Base-by-base conservation (phyloP, 2,113 vertebrate species). In the Passer montanus region DNA sequence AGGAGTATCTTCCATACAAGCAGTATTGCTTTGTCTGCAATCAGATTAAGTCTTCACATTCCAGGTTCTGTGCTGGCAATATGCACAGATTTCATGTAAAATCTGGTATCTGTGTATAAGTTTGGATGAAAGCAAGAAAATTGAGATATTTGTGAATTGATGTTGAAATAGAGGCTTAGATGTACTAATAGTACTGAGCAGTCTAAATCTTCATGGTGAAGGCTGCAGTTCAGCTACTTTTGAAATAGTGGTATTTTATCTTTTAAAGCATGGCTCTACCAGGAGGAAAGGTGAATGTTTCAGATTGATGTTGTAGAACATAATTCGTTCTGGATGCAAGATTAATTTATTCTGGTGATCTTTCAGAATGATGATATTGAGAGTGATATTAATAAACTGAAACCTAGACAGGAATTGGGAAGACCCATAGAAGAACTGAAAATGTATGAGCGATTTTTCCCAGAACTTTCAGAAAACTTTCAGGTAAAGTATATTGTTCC, bases 301-400 rank as follows among this genome's bases (percentile, higher is more conserved):
- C 53, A 75, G 53, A 15, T 82, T n/a, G 47, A 72, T 85, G 53
- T 66, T 96, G 77, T 49, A 86, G 63, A 26, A 24, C 19, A 58
- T 83, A 7, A 68, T 91, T 88, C 49, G 43, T 90, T 58, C 83
- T 84, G 76, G 19, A 53, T 94, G 33, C 37, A 75, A 72, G 30
- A 37, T 64, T 76, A 44, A 41, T 87, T 94, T 96, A 28, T 95
- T 69, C 35, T 84, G 31, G 12, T 92, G 59, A 28, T 96, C 24
- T 95, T 97, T 86, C 97, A 99, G 99, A 99, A 99, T 92, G 99
- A 99, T 76, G 99, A 99, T 97, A 99, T 99, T 90, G 99, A 99
- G 97, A 99, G 99, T 3, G 99, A 99, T 97, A 98, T 99, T 92
- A 98, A 98, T 96, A 99, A 99, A 97, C 97, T 99, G 74, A 98